A percentile compares a stretch with the other conserved stretches of the same genome.
These are phyloP conservation scores for Drosophila elegans DNA, from an alignment of 1,140 invertebrate species.

Conservation along the genomic window DNA sequence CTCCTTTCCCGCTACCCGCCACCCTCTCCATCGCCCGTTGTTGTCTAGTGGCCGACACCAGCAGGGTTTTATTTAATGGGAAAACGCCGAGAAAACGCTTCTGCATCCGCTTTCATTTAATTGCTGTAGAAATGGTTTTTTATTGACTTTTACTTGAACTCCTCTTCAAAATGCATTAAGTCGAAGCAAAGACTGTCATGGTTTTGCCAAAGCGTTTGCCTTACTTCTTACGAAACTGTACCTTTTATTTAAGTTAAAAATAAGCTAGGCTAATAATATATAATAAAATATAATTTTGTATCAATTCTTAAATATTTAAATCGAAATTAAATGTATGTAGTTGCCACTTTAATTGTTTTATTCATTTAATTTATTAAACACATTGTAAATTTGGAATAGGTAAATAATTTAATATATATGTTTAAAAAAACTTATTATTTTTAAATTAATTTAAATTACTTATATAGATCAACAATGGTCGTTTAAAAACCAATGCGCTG, in stretches of 20 bases:
- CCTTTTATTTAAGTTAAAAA: neutral
- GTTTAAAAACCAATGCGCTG: too few relatives aligned
- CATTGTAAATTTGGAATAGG: too few relatives aligned
- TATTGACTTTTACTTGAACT: conserved; percentile 78
- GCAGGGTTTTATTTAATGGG: conserved; percentile 70
- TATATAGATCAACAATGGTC: too few relatives aligned
- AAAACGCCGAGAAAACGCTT: conserved; percentile 52
- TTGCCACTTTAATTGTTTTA: too few relatives aligned
- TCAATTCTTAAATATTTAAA: too few relatives aligned
- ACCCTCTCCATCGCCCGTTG: conserved; percentile 25
- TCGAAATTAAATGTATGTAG: too few relatives aligned
- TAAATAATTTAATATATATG: too few relatives aligned
- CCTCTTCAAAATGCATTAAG: conserved; percentile 38
- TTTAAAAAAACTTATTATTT: too few relatives aligned
- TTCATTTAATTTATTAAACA: too few relatives aligned
- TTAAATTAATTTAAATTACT: too few relatives aligned
- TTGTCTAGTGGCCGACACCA: conserved; percentile 55
- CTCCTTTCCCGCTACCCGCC: neutral
- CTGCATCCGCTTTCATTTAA: conserved; percentile 67
- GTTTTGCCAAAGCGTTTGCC: neutral
- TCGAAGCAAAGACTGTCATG: neutral
- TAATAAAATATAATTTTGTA: too few relatives aligned
- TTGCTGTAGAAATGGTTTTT: conserved; percentile 77
- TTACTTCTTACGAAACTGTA: neutral
- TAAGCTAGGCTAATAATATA: too few relatives aligned